Percentiles rank a stretch among this genome's conserved stretches.
These are phyloP conservation scores for Microcebus jonahi DNA, from an alignment of 2,113 vertebrate species.

Conservation along the genomic window DNA sequence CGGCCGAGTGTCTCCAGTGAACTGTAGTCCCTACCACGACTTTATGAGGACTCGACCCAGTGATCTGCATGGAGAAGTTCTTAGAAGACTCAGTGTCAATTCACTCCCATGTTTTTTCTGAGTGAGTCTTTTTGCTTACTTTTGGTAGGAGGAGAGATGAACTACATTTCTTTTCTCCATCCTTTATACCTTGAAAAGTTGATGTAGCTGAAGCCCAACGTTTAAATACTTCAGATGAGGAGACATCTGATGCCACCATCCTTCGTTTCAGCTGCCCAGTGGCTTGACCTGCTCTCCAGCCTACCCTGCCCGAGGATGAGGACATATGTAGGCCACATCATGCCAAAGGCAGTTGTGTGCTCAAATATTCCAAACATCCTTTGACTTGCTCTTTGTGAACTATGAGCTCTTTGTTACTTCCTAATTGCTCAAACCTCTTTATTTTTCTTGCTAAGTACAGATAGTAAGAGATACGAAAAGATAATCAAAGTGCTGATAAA, in stretches of 20 bases:
- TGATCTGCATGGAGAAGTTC: slow-evolving; percentile 5
- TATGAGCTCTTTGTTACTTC: slow-evolving; percentile 50
- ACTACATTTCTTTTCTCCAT: slow-evolving; percentile 31
- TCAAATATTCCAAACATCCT: slow-evolving; percentile 59
- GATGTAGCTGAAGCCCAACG: background rate
- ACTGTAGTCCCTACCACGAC: slow-evolving; percentile 34
- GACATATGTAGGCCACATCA: background rate
- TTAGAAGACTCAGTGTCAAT: slow-evolving; percentile 16
- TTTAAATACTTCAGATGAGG: background rate
- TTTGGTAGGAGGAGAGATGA: slow-evolving; percentile 14
- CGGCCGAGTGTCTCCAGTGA: background rate
- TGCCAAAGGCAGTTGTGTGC: background rate
- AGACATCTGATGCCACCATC: background rate
- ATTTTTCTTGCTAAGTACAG: slow-evolving; percentile 58
- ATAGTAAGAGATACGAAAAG: slow-evolving; percentile 56
- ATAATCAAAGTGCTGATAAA: slow-evolving; percentile 61
- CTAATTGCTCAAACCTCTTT: slow-evolving; percentile 63
- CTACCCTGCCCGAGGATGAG: background rate
- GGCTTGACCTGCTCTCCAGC: background rate
- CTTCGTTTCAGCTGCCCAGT: background rate
- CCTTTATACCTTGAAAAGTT: background rate
- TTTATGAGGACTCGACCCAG: slow-evolving; percentile 5
- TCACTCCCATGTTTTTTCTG: background rate
- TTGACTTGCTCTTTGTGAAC: slow-evolving; percentile 43
- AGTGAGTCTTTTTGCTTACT: slow-evolving; percentile 25